Evolutionary conservation across 2,113 vertebrate species (phyloP).

Genomic region (Struthidea cinerea): DNA sequence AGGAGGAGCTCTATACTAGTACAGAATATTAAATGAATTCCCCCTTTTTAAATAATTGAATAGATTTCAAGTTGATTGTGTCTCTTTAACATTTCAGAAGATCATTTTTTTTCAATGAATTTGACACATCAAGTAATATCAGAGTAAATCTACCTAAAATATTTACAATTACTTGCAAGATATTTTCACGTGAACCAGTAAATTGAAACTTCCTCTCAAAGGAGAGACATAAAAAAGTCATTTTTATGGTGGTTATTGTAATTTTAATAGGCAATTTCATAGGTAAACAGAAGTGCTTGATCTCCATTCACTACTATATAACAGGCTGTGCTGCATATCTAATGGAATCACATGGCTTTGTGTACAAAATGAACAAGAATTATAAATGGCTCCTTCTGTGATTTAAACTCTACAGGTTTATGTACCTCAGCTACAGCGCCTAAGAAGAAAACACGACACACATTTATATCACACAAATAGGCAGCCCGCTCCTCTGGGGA

Average conservation of each 20-base stretch:
- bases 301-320: conserved; percentile 60
- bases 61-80: conserved; percentile 16
- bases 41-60: conserved; percentile 25
- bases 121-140: conserved; percentile 31
- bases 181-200: conserved; percentile 30
- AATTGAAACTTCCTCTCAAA: conserved; percentile 58
- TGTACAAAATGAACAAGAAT: conserved; percentile 63
- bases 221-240: conserved; percentile 49
- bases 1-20: background rate
- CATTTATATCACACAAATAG: background rate
- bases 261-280: conserved; percentile 64
- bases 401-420: conserved; percentile 41
- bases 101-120: conserved; percentile 19
- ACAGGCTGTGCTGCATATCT: conserved; percentile 58
- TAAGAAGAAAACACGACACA: conserved; percentile 17
- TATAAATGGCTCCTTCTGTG: conserved; percentile 56
- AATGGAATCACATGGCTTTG: conserved; percentile 50
- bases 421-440: background rate
- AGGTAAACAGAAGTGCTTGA: conserved; percentile 69
- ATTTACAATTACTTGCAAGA: conserved; percentile 42
- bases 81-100: conserved; percentile 24
- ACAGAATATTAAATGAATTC: background rate
- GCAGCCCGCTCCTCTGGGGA: background rate
- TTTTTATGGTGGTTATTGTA: conserved; percentile 61
- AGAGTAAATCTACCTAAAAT: conserved; percentile 60